Evolutionary conservation across 2,888 invertebrate genomes (phyloP), one percentile per base, ranked within the genome.

Genomic region (Drosophila sordidula): DNA sequence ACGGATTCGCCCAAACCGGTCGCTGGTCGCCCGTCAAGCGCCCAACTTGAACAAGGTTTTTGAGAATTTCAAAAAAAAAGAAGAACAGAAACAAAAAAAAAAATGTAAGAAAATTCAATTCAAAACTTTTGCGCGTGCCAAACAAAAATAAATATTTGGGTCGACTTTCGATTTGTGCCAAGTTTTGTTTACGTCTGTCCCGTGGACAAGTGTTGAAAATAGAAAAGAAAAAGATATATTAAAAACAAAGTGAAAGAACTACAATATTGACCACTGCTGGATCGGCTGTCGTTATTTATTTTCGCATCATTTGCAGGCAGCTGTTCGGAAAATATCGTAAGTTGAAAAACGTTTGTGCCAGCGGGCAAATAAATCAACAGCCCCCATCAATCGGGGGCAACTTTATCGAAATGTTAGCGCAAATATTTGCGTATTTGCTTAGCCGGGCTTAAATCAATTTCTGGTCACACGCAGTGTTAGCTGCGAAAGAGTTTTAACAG

Each of bases 1-100:
- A 78, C 70, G 84, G 85, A 88, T 84, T 81, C 74, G 59, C 64
- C 59, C 45, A 54, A 61, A 70, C 51, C 89, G 74, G 89, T 81
- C 78, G 87, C 42, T 66, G 55, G 52, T 75, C 42, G 61, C 11
- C 26, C 29, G 29, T 41, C 38, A 25, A 46, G 41, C 49, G 54
- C n/a, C 32, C 51, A 3, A 39, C 44, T 55, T 12, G n/a, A 29
- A 56, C 2, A 49, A 32, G 38, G 22, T 65, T 55, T 32, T 22
- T 38, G 11, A 34, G 41, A 57, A 16, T 41, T 38, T 16, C 12
- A 39, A 14, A 42, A 59, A 70, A 36, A 57, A 56, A n/a, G n/a
- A 49, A 34, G 44, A 42, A 59, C 34, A 50, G 51, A 51, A 25
- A 18, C 18, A 18, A 26, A 6, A 41, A 18, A 26, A 6, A 41